Evolutionary conservation across 30 jellyfish, hydroid and myxozoan species (phyloP), one percentile per base, ranked within the genome.

Genomic region (Haliclystus octoradiatus): DNA sequence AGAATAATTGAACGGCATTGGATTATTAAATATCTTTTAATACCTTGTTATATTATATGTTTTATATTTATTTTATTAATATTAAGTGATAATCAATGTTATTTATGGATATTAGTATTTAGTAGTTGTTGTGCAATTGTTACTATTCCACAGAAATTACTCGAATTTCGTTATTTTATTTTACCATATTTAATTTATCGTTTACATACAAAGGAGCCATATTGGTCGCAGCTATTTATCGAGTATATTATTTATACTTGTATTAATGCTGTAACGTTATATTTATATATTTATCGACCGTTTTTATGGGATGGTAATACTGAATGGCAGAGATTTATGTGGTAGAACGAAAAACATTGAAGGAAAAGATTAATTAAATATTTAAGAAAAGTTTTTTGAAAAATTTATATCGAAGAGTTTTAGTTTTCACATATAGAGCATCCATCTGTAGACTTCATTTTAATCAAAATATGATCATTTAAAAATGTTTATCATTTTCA

Each of bases 81-180:
- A 0, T 60, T 89, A 50, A 51, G n/a, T 19, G 34, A 4, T 28
- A 33, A 33, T 27, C 69, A 69, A 31, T 50, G 84, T 31, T 57
- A 5, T 2, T 26, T 74, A 2, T 89, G 94, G 86, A 66, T 89
- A 64, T 24, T 81, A 22, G 27, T 81, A 22, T 77, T 34, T 33
- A 24, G 28, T 15, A 27, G 34, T 24, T 77, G 94, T 34, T 63
- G 72, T 0, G 31, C 79, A 1, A 24, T 80, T 68, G 98, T 89
- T 15, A 51, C 82, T 7, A 80, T 89, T 15, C 98, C 98, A 33
- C 98, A 89, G 77, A 81, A 89, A 61, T 80, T 89, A 5, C 74
- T 89, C 23, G 98, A 89, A 63, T 77, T 89, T 24, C 78, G 98
- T 26, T 89, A 89, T 52, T 89, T 75, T 34, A 65, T 89, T 32